These are phyloP conservation scores for Fistularia tabacaria DNA, from an alignment of 2,797 vertebrate species.

Conservation along the genomic window DNA sequence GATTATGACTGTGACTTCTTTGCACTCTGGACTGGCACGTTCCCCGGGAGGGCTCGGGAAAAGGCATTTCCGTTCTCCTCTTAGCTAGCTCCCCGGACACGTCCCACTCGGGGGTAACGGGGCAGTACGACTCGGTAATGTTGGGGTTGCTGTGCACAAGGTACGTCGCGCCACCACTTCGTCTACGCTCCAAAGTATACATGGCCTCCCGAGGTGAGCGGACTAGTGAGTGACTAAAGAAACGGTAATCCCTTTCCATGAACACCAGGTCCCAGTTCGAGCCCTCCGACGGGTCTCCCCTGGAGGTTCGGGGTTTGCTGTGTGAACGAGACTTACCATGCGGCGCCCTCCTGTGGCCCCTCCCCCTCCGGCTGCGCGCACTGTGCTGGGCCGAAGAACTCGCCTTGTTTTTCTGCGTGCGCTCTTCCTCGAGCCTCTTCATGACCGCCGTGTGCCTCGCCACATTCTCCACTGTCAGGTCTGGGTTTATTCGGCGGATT, in stretches of 20 bases:
- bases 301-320: slow-evolving; percentile 92
- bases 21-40: slow-evolving; percentile 97
- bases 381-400: slow-evolving; percentile 94
- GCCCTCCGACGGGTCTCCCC: slow-evolving; percentile 92
- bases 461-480: slow-evolving; percentile 98
- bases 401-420: slow-evolving; percentile 90
- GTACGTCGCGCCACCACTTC: slow-evolving; percentile 82
- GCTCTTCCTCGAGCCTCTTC: slow-evolving; percentile 98
- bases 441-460: slow-evolving; percentile 97
- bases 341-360: slow-evolving; percentile 87
- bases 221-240: slow-evolving; percentile 90
- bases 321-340: slow-evolving; percentile 97
- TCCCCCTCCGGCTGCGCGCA: slow-evolving; percentile 88
- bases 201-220: slow-evolving; percentile 92
- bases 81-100: slow-evolving; percentile 97
- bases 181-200: slow-evolving; percentile 91
- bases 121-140: slow-evolving; percentile 93
- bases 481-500: slow-evolving; percentile 96
- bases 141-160: slow-evolving; percentile 93
- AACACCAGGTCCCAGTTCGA: slow-evolving; percentile 88
- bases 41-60: slow-evolving; percentile 95
- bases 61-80: slow-evolving; percentile 97
- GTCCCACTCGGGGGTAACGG: slow-evolving; percentile 97
- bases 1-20: slow-evolving; percentile 99
- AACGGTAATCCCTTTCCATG: slow-evolving; percentile 90